These are phyloP conservation scores for Thomomys bottae DNA, from an alignment of 2,113 vertebrate species.

Conservation along the genomic window DNA sequence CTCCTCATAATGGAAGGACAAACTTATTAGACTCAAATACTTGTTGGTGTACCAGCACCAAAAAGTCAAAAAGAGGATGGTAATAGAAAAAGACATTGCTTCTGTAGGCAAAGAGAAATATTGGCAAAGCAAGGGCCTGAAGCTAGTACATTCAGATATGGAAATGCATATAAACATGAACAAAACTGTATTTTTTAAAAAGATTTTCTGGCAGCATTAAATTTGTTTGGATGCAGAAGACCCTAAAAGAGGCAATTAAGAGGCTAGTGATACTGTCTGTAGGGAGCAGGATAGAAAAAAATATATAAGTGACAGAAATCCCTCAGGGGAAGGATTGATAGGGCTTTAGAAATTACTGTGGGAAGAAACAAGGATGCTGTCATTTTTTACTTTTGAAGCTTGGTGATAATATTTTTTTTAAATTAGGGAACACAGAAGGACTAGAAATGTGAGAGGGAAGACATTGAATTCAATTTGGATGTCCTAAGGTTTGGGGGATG, in stretches of 20 bases:
- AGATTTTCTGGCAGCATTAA: background rate
- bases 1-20: background rate
- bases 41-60: background rate
- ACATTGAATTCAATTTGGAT: background rate
- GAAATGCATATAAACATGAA: constrained; percentile 22
- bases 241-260: background rate
- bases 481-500: background rate
- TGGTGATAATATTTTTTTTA: background rate
- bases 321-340: background rate
- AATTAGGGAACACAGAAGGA: background rate
- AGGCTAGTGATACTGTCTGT: background rate
- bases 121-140: constrained; percentile 2
- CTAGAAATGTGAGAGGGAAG: background rate
- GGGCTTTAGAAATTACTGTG: background rate
- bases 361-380: background rate
- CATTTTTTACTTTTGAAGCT: background rate
- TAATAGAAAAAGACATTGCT: background rate
- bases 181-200: constrained; percentile 18
- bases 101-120: constrained; percentile 41
- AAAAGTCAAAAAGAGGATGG: background rate
- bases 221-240: background rate
- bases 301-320: background rate
- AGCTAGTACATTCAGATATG: constrained; percentile 29
- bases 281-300: background rate
- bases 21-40: background rate